Evolutionary conservation across 1,140 invertebrate species (phyloP).

Genomic region (Polypedilum vanderplanki): DNA sequence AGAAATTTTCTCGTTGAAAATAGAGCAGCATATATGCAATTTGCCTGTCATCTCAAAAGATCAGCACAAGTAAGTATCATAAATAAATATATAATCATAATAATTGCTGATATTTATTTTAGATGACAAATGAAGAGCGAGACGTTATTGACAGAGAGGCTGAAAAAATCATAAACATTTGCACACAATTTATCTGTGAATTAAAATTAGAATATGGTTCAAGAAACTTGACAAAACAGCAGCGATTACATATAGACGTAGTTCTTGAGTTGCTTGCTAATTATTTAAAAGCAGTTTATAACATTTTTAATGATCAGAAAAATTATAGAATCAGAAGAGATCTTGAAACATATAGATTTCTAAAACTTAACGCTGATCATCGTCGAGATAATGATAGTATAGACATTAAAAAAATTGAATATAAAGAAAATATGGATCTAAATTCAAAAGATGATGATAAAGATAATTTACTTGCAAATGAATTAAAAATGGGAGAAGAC

Average conservation of each 20-base stretch:
- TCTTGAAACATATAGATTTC: constrained; percentile 72
- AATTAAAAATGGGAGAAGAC: constrained; percentile 30
- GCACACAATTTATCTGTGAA: constrained; percentile 66
- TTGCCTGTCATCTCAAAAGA: constrained; percentile 60
- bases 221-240: constrained; percentile 51
- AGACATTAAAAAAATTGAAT: constrained; percentile 24
- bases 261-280: constrained; percentile 66
- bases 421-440: constrained; percentile 22
- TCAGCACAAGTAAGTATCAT: constrained; percentile 42
- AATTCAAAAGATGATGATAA: constrained; percentile 33
- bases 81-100: neutral
- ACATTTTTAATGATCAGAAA: constrained; percentile 82
- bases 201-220: constrained; percentile 59
- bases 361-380: constrained; percentile 55
- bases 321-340: constrained; percentile 76
- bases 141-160: constrained; percentile 74
- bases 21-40: constrained; percentile 77
- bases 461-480: too few species aligned
- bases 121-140: constrained; percentile 72
- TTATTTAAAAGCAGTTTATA: constrained; percentile 78
- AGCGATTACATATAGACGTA: constrained; percentile 65
- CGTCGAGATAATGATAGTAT: constrained; percentile 31
- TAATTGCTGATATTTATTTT: neutral
- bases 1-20: constrained; percentile 76
- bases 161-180: constrained; percentile 75